Percentiles rank a stretch among this genome's conserved stretches.
Evolutionary conservation across 2,113 vertebrate species (phyloP).

Genomic region (Hucho hucho): DNA sequence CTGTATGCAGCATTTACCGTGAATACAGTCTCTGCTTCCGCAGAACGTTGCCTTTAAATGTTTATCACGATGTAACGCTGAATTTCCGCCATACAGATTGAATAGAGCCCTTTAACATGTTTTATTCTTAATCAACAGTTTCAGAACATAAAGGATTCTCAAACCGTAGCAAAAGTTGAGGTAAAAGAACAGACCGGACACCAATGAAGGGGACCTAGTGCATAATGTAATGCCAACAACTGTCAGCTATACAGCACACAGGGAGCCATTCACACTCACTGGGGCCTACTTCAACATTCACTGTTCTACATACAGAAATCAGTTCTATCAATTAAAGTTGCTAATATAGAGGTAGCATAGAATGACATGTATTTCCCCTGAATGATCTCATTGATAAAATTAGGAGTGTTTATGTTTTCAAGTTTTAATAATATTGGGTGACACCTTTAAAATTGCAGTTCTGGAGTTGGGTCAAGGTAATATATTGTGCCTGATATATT

Average conservation of each 20-base stretch:
- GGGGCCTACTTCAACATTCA: neutral
- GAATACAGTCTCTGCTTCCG: neutral
- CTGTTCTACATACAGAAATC: neutral
- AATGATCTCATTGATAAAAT: neutral
- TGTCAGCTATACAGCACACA: neutral
- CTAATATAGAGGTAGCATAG: neutral
- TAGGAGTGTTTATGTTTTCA: no score
- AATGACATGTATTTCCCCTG: neutral
- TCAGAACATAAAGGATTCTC: neutral
- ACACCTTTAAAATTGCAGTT: no score
- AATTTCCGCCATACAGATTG: no score
- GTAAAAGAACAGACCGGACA: neutral
- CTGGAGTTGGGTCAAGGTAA: no score
- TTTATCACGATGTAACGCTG: no score
- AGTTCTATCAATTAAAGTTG: neutral
- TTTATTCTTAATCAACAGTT: no score
- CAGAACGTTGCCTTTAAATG: no score
- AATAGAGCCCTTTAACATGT: no score
- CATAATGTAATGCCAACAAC: conserved; percentile 33
- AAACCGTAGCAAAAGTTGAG: neutral
- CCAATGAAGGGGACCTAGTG: conserved; percentile 7
- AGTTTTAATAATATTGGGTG: no score
- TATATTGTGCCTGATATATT: neutral
- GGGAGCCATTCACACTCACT: neutral
- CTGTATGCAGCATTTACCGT: neutral